Base-by-base conservation (phyloP, 2,113 vertebrate species). In the Rhadina sibilatrix region DNA sequence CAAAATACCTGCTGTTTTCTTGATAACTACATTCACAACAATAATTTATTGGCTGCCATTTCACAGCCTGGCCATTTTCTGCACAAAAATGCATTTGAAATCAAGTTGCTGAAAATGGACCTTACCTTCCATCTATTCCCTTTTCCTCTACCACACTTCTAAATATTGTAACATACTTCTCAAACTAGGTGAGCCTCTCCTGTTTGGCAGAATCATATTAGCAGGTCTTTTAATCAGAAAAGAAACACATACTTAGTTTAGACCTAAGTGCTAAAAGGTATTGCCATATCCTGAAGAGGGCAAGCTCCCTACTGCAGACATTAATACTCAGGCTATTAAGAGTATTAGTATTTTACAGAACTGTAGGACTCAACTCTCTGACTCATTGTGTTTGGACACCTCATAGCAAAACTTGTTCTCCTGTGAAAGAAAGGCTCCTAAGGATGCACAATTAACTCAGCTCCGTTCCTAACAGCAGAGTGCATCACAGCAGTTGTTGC, bases 341-440 rank as follows among this genome's bases (percentile, higher is more conserved):
- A 81, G 61, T 95, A 96, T 96, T 71, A 89, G 46, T 77, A 82
- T 88, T 85, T 78, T 88, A 83, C 77, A 89, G 87, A 72, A 40
- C 42, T 35, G 46, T 78, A 53, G 56, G 53, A 59, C 65, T 52
- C 37, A 57, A 53, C 25, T 79, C 66, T 79, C 66, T 95, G 91
- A 96, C 31, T 96, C 95, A 93, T 21, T 54, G 31, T 54, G 25
- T 85, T 94, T 89, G 42, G 65, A 77, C 37, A 88, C 23, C 44
- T 85, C 74, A 24, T 2, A 83, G 42, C 40, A 71, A 80, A 85
- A 50, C 13, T n/a, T 93, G 70, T 60, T 75, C 52, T 83, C 54
- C 42, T 46, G 8, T 53, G 40, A 54, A 94, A 88, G 38, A 87
- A 82, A 69, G 28, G 40, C 38, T 70, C 68, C 64, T 37, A 60